Base-by-base conservation (phyloP, 1,140 invertebrate genomes). In the Diachasma alloeum region DNA sequence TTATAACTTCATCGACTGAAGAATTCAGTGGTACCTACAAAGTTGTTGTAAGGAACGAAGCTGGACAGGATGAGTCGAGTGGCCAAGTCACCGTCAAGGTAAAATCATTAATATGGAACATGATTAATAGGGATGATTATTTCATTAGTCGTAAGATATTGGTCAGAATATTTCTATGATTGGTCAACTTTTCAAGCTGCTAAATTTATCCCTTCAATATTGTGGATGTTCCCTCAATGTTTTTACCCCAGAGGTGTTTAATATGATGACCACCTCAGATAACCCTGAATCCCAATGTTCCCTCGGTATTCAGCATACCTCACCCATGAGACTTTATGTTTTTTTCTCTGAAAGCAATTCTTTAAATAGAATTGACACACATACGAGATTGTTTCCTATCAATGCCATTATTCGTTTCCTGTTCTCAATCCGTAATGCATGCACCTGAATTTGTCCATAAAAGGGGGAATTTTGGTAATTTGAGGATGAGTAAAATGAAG, bases 21-120 rank as follows among this genome's bases (percentile, higher is more conserved):
- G 93, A 95, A 86, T 92, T 92, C 78, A 92, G 93, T 1, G 95
- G 95, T 46, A 93, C 91, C 26, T 97, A 96, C 86, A 95, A 93
- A 84, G 92, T 96, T 22, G 91, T 96, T 26, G 93, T 96, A 36
- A 93, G 91, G 69, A 97, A 97, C 83, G 95, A 97, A 86, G 93
- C 92, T 79, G 96, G 96, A 68, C 93, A 94, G 85, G 95, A 94
- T 82, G 96, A 97, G 87, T 94, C 94, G 1, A 92, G 92, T 15
- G 95, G 95, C 36, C 92, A 93, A 83, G 88, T 97, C 24, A 94
- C 92, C 39, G 91, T 97, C 26, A 92, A 93, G 84, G 88, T 89
- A 86, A 81, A 69, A 63, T 63, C 22, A 63, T 63, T 31, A 19
- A n/a, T 53, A 53, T 6, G 48, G 48, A n/a, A 15, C 9, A 53